Evolutionary conservation across 1,140 invertebrate genomes (phyloP).

Genomic region (Calycopis cecrops): DNA sequence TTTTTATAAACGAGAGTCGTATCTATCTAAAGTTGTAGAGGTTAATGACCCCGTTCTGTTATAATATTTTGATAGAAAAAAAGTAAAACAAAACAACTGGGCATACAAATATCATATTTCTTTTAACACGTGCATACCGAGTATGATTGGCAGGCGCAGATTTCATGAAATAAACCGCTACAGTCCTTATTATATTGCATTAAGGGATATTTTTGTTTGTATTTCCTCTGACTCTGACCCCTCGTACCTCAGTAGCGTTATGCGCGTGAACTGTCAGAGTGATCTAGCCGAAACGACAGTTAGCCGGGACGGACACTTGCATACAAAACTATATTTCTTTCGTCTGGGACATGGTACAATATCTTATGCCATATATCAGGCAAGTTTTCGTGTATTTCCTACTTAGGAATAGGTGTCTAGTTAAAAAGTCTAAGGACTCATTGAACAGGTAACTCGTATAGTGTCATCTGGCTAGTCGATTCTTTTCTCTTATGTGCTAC

Average conservation of each 20-base stretch:
- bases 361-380: no score
- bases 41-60: neutral
- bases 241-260: constrained; percentile 33
- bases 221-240: neutral
- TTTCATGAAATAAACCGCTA: constrained; percentile 16
- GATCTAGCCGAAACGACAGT: constrained; percentile 35
- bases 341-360: no score
- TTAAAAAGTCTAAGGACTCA: no score
- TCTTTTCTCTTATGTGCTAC: no score
- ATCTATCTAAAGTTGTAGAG: neutral
- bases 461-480: no score
- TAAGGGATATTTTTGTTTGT: constrained; percentile 18
- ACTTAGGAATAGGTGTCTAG: no score
- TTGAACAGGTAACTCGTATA: no score
- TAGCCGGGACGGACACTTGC: constrained; percentile 12
- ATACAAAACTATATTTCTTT: neutral
- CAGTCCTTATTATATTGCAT: constrained; percentile 10
- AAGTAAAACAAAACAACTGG: neutral
- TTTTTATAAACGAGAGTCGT: neutral
- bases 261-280: constrained; percentile 55
- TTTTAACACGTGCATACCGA: constrained; percentile 35
- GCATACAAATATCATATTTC: constrained; percentile 30
- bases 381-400: no score
- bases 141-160: constrained; percentile 39
- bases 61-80: neutral